These are phyloP conservation scores for Tachina grossa DNA, from an alignment of 2,888 invertebrate genomes.

Conservation along the genomic window DNA sequence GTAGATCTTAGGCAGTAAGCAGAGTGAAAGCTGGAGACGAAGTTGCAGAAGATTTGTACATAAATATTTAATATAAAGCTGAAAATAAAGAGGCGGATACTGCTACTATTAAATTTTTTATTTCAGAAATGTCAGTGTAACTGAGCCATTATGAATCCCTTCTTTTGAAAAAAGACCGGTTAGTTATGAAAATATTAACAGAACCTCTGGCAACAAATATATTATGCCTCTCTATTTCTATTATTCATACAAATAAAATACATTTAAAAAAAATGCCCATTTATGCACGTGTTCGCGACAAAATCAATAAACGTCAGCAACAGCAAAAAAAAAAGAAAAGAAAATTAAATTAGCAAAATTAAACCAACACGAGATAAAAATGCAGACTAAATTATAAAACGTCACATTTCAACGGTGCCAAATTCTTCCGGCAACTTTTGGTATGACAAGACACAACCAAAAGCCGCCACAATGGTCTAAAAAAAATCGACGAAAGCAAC, in stretches of 20 bases:
- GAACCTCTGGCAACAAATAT: too few species aligned
- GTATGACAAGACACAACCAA: constrained; percentile 20
- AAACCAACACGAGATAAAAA: constrained; percentile 37
- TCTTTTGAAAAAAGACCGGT: not conserved
- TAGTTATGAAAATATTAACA: too few species aligned
- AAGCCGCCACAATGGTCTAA: not conserved
- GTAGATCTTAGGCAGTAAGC: too few species aligned
- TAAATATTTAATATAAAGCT: too few species aligned
- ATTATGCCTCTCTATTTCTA: constrained; percentile 27
- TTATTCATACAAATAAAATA: not conserved
- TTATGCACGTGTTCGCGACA: constrained; percentile 51
- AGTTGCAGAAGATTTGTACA: too few species aligned
- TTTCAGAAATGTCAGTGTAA: too few species aligned
- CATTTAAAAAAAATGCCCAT: not conserved
- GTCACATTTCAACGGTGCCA: constrained; percentile 51
- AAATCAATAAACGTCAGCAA: constrained; percentile 18
- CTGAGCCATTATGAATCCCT: not conserved
- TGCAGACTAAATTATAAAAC: constrained; percentile 46
- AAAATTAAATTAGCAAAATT: constrained; percentile 41
- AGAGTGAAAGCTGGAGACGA: too few species aligned
- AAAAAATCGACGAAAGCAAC: constrained; percentile 30
- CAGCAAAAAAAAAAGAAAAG: constrained; percentile 33
- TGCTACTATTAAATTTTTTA: too few species aligned
- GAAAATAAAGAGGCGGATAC: too few species aligned
- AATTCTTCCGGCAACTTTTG: constrained; percentile 67